These are phyloP conservation scores for Urocolius indicus DNA, from an alignment of 2,113 vertebrate species.

Conservation along the genomic window DNA sequence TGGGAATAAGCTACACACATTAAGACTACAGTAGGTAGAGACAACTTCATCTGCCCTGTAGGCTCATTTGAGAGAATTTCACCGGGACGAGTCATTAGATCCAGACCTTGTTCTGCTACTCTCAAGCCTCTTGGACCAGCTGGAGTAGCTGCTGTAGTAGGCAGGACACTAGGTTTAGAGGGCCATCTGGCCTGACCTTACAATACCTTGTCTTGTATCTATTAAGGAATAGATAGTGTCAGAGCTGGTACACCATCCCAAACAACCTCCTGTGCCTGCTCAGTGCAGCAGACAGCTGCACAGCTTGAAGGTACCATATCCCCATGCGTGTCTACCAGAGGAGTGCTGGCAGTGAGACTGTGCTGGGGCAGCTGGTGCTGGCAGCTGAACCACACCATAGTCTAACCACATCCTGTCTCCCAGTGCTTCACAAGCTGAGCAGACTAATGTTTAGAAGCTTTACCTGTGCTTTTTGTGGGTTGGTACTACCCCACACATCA, in stretches of 20 bases:
- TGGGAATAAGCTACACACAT: neutral
- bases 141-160: neutral
- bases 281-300: neutral
- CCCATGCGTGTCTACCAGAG: accelerated
- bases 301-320: accelerated
- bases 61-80: neutral
- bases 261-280: accelerated
- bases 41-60: neutral
- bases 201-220: neutral
- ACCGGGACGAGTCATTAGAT: neutral
- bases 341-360: accelerated
- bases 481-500: neutral
- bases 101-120: neutral
- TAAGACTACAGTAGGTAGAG: neutral
- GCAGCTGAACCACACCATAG: neutral
- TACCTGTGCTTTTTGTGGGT: neutral
- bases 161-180: neutral
- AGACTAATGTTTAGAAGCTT: neutral
- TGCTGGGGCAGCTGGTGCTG: neutral
- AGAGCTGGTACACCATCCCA: neutral
- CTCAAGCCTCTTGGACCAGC: neutral
- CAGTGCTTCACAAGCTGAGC: neutral
- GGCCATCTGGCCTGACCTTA: neutral
- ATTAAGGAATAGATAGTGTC: neutral
- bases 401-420: neutral